phyloP scores from a whole-genome alignment of 2,113 vertebrate genomes.

The Ictalurus furcatus region DNA sequence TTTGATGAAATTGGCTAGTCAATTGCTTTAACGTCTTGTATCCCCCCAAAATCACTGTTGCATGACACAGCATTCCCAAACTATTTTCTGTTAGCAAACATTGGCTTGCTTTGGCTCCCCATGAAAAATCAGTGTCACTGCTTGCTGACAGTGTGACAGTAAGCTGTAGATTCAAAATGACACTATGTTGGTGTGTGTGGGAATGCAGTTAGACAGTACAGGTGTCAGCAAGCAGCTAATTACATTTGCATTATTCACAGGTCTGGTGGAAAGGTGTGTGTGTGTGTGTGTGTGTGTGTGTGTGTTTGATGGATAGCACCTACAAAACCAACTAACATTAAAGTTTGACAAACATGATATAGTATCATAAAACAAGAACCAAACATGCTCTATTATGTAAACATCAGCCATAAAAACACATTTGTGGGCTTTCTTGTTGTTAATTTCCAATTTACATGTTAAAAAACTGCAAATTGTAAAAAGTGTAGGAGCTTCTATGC shows the following conservation, averaged over 20 bases:
- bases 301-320: background rate
- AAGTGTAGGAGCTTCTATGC: background rate
- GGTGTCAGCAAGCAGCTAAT: background rate
- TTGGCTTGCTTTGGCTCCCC: background rate
- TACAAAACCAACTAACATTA: background rate
- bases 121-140: background rate
- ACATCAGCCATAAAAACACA: background rate
- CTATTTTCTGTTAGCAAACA: background rate
- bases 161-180: background rate
- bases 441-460: background rate
- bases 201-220: background rate
- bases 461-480: too few species aligned
- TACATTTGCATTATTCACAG: slow-evolving; percentile 19
- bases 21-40: background rate
- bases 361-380: background rate
- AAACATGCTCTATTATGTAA: background rate
- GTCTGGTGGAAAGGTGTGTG: background rate
- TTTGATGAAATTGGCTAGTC: too few species aligned
- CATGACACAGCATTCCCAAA: background rate
- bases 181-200: background rate
- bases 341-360: background rate
- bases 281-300: background rate
- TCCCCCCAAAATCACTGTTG: background rate
- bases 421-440: background rate
- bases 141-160: background rate